Evolutionary conservation across 2,888 invertebrate genomes (phyloP).

Genomic region (Andrena fulva): DNA sequence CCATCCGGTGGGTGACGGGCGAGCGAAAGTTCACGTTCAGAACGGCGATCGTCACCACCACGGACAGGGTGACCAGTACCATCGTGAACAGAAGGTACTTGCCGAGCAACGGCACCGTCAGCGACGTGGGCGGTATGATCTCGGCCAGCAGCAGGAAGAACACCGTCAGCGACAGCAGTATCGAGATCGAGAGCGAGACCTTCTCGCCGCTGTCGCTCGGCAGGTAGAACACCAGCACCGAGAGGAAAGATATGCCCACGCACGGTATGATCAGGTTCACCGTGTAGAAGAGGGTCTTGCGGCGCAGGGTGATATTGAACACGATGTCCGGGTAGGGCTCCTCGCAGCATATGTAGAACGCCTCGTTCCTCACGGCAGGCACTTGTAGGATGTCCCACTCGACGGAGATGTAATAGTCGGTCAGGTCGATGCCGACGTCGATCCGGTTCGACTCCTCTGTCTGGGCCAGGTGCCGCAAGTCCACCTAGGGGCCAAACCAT

Average conservation of each 20-base stretch:
- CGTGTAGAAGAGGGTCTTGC: conserved; percentile 98
- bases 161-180: conserved; percentile 96
- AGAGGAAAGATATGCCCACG: conserved; percentile 98
- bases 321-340: conserved; percentile 99
- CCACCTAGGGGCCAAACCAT: conserved; percentile 88
- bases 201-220: conserved; percentile 99
- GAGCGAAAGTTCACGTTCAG: conserved; percentile 97
- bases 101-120: conserved; percentile 96
- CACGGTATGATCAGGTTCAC: conserved; percentile 99
- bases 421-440: conserved; percentile 95
- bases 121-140: conserved; percentile 97
- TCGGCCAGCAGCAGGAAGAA: conserved; percentile 97
- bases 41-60: conserved; percentile 97
- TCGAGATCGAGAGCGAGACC: conserved; percentile 97
- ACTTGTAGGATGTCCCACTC: conserved; percentile 99
- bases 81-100: conserved; percentile 97
- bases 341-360: conserved; percentile 98
- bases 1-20: conserved; percentile 96
- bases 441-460: conserved; percentile 94
- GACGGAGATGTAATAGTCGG: conserved; percentile 98
- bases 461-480: conserved; percentile 94
- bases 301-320: conserved; percentile 97
- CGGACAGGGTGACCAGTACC: conserved; percentile 96
- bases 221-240: conserved; percentile 98
- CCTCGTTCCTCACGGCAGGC: conserved; percentile 95